Evolutionary conservation across 2,888 invertebrate species (phyloP).

Genomic region (Drosophila niveifrons): DNA sequence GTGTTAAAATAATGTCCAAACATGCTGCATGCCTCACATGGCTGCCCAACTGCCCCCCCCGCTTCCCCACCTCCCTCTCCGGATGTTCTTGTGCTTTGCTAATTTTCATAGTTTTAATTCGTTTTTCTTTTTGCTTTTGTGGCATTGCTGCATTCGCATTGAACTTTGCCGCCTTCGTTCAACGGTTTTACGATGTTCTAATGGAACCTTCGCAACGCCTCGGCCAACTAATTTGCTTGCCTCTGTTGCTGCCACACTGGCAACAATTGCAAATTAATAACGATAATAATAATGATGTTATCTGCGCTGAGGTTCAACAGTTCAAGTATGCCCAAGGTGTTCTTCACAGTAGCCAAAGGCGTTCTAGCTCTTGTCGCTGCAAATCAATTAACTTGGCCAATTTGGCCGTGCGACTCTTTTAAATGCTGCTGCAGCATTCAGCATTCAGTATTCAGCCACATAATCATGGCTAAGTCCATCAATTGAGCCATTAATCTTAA

Average conservation of each 20-base stretch:
- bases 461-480: constrained; percentile 22
- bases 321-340: constrained; percentile 53
- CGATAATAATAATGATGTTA: constrained; percentile 40
- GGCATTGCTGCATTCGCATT: constrained; percentile 64
- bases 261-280: constrained; percentile 73
- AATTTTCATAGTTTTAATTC: constrained; percentile 14
- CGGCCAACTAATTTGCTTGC: constrained; percentile 54
- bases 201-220: constrained; percentile 41
- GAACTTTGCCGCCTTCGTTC: constrained; percentile 66
- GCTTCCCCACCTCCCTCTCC: neutral
- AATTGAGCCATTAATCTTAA: constrained; percentile 55
- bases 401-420: constrained; percentile 28
- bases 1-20: constrained; percentile 67
- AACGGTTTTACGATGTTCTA: constrained; percentile 49
- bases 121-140: constrained; percentile 15
- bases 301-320: constrained; percentile 41
- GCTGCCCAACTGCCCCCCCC: neutral
- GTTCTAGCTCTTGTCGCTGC: constrained; percentile 36
- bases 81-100: neutral
- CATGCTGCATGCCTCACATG: constrained; percentile 28
- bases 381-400: constrained; percentile 54
- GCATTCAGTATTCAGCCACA: constrained; percentile 34
- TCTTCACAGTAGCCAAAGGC: constrained; percentile 46
- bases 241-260: constrained; percentile 24
- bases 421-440: constrained; percentile 16